phyloP scores from a whole-genome alignment of 2,888 invertebrate species.

The Melitaea athalia region DNA sequence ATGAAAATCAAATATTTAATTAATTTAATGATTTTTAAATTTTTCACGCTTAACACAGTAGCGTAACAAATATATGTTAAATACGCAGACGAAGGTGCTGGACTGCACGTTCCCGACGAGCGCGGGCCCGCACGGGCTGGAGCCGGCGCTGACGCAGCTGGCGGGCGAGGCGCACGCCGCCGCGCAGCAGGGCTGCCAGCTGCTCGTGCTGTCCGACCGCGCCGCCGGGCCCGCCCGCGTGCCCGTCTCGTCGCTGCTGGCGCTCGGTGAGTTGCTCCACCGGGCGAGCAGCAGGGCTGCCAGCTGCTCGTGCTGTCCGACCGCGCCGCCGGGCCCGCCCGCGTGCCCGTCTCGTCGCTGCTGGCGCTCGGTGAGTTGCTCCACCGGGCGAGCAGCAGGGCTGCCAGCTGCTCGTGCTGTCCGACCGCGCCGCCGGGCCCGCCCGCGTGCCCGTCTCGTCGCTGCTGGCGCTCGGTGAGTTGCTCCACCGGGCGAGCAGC shows the following conservation, averaged over 20 bases:
- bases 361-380: constrained; percentile 85
- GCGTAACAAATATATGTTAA: background rate
- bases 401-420: constrained; percentile 93
- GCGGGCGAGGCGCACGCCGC: constrained; percentile 91
- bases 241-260: constrained; percentile 91
- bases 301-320: constrained; percentile 95
- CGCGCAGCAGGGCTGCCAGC: constrained; percentile 89
- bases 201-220: constrained; percentile 93
- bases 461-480: constrained; percentile 87
- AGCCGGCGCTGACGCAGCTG: constrained; percentile 89
- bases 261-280: constrained; percentile 85
- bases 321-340: constrained; percentile 83
- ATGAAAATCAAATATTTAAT: too few species aligned
- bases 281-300: constrained; percentile 87
- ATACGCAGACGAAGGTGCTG: constrained; percentile 85
- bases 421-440: constrained; percentile 87
- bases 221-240: constrained; percentile 84
- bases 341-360: constrained; percentile 90
- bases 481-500: constrained; percentile 85
- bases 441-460: constrained; percentile 89
- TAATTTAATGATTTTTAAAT: too few species aligned
- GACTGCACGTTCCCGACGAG: constrained; percentile 93
- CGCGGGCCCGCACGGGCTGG: constrained; percentile 89
- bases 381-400: constrained; percentile 88
- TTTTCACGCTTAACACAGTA: too few species aligned